These are phyloP conservation scores for Leptinotarsa lineolata DNA, from an alignment of 1,140 invertebrate species.

Conservation along the genomic window DNA sequence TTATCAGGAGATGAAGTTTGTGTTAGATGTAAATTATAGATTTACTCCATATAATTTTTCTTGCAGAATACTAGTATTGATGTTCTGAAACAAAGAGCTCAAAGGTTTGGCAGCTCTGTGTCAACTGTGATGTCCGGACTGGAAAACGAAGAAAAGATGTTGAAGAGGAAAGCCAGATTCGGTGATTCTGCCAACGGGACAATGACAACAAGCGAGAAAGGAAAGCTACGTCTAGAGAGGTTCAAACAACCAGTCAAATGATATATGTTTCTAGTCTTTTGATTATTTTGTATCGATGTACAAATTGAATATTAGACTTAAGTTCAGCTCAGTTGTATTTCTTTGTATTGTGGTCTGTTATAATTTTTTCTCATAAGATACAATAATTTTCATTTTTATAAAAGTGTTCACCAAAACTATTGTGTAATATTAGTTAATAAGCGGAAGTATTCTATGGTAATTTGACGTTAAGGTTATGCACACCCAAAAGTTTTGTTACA, in stretches of 20 bases:
- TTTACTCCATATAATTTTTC: slow-evolving; percentile 17
- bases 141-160: slow-evolving; percentile 68
- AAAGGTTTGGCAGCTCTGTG: slow-evolving; percentile 75
- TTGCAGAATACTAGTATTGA: slow-evolving; percentile 58
- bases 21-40: slow-evolving; percentile 11
- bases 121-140: slow-evolving; percentile 70
- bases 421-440: too few species aligned
- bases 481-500: too few species aligned
- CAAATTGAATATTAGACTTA: slow-evolving; percentile 9
- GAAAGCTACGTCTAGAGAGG: slow-evolving; percentile 46
- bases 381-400: too few species aligned
- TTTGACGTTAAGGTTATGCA: too few species aligned
- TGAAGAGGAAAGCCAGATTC: slow-evolving; percentile 74
- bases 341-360: background rate
- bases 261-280: background rate
- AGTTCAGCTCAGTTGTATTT: background rate
- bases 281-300: slow-evolving; percentile 6
- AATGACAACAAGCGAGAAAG: slow-evolving; percentile 42
- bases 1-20: background rate
- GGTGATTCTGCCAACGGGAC: slow-evolving; percentile 56
- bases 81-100: slow-evolving; percentile 72
- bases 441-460: too few species aligned
- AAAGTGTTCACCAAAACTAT: too few species aligned
- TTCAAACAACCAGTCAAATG: slow-evolving; percentile 48
- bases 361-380: background rate